Evolutionary conservation across 1,140 invertebrate species (phyloP), one percentile per base, ranked within the genome.

Genomic region (Drosophila leontia): DNA sequence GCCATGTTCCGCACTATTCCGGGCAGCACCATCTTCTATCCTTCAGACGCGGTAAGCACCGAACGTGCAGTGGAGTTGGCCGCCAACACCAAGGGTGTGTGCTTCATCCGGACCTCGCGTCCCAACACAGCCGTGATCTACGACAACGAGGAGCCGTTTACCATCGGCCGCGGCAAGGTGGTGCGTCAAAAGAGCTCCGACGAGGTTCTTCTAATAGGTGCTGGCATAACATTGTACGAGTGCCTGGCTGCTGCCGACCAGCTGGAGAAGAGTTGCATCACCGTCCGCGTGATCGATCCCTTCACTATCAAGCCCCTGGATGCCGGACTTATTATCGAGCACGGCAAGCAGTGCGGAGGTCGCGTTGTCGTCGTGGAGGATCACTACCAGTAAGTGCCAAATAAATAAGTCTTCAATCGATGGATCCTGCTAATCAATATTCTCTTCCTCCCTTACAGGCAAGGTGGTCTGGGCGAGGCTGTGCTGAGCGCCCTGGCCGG

Each of bases 251-350:
- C 99, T 39, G 96, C 98, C 2, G 95, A 97, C 37, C 93, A 95
- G 65, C 94, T 99, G 50, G 95, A 94, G 48, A 94, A 96, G 58
- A 76, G 84, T 78, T 96, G 96, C 17, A 94, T 98, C 45, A 94
- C 95, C 62, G 95, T 96, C 2, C 94, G 98, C 44, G 96, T 99
- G 9, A 92, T 99, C 82, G 98, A 99, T 95, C 97, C 96, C 1
- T 99, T 99, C 93, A 99, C 98, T 3, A 94, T 99, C 57, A 99
- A 99, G 93, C 99, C 99, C 0, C 94, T 99, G 47, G 99, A 99
- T 93, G 94, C 94, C 48, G 94, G 94, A 2, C 94, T 95, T 0
- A 96, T 99, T 35, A 93, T 97, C 47, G 93, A 94, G 50, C 95
- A 98, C 92, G 98, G 98, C 12, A 95, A 95, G 53, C 95, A 96